Evolutionary conservation across 2,797 vertebrate genomes (phyloP).

Genomic region (Florisuga fusca): DNA sequence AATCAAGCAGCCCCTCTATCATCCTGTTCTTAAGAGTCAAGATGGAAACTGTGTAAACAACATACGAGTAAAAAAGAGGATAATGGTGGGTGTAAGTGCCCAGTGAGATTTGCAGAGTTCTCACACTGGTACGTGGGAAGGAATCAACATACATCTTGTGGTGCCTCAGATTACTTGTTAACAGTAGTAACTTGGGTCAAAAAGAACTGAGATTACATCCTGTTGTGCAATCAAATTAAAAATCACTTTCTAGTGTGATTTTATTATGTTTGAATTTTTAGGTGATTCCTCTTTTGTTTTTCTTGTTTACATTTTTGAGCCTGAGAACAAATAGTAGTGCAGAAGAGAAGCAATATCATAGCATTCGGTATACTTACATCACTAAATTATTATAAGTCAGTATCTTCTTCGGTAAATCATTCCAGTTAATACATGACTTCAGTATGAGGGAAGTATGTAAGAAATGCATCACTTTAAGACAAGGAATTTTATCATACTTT

Average conservation of each 20-base stretch:
- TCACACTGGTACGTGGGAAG: neutral
- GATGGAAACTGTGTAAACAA: neutral
- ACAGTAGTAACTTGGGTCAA: neutral
- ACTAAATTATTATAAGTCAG: neutral
- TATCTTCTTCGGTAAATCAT: neutral
- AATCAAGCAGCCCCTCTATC: fast-evolving
- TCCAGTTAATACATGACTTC: neutral
- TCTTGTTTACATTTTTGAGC: neutral
- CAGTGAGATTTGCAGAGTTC: neutral
- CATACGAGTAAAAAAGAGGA: neutral
- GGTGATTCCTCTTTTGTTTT: neutral
- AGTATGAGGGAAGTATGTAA: neutral
- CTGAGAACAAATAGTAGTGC: neutral
- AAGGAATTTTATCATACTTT: neutral
- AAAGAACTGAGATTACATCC: neutral
- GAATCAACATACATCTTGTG: neutral
- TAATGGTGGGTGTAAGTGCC: neutral
- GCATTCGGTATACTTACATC: neutral
- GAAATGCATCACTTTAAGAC: neutral
- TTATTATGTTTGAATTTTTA: neutral
- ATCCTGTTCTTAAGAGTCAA: neutral
- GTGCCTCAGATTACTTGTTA: neutral
- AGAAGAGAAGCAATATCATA: neutral
- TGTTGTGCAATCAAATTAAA: neutral
- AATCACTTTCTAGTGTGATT: neutral